Evolutionary conservation across 1,140 invertebrate species (phyloP), one percentile per base, ranked within the genome.

Genomic region (Lepidurus couesii): DNA sequence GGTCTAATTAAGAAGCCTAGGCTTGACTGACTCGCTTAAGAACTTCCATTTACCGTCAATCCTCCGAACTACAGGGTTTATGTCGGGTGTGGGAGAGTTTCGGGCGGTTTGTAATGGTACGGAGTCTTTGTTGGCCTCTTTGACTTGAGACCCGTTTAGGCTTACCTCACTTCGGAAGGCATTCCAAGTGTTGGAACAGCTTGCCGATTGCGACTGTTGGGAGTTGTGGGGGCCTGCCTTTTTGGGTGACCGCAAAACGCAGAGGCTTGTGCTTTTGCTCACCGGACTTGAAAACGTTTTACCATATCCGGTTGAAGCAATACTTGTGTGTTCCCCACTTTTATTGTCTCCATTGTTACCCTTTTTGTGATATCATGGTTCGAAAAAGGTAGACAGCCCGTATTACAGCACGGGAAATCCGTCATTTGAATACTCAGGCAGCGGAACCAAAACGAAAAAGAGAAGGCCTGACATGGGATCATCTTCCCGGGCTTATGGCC

Each of bases 231-330:
- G 34, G 34, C 2, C 34, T 4, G 34, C 4, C 34, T 34, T 4
- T 34, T 34, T 0, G 34, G 34, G 34, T 34, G 21, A 65, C 53
- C 53, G 53, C 21, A n/a, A 65, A 65, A 13, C 53, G 53, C 53
- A 65, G 21, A 34, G 34, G 34, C 16, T 16, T 65, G 16, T n/a
- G 53, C 53, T 21, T 16, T 21, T 65, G 53, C 53, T 65, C 53
- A 65, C 53, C 53, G 53, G 13, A 65, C 53, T 65, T 65, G 53
- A 65, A 65, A 65, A 65, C 53, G 53, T 65, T 65, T 65, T 65
- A 65, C 53, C 53, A 65, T 65, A 65, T 65, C 53, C 53, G 53
- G 53, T 65, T n/a, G 3, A n/a, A 7, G 21, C 16, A 65, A n/a
- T 65, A 21, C 21, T 65, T 65, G 53, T 21, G 16, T 65, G 16